Percentiles rank a stretch among this genome's conserved stretches.
These are phyloP conservation scores for Apodemia duryi DNA, from an alignment of 2,888 invertebrate species.

Conservation along the genomic window DNA sequence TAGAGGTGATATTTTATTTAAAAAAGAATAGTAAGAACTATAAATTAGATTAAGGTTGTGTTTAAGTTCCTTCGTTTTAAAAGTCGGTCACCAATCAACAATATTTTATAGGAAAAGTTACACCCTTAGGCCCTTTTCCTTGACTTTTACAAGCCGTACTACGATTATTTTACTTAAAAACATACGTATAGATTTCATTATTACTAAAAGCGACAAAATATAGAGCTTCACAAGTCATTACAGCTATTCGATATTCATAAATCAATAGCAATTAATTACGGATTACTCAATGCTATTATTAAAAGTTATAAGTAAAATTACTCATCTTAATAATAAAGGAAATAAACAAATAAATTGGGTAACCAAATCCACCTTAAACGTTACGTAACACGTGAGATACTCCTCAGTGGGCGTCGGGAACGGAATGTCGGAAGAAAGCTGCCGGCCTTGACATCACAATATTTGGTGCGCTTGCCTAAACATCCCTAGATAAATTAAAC, in stretches of 20 bases:
- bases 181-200: neutral
- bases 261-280: neutral
- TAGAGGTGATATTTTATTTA: too few relatives aligned
- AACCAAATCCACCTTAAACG: constrained; percentile 53
- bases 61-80: too few relatives aligned
- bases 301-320: constrained; percentile 11
- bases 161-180: neutral
- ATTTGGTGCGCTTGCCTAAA: constrained; percentile 64
- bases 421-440: constrained; percentile 76
- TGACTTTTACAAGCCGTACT: neutral
- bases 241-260: neutral
- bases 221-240: neutral
- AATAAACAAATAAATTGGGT: constrained; percentile 37
- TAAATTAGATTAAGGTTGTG: too few relatives aligned
- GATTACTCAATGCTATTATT: neutral
- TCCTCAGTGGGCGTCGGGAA: constrained; percentile 70
- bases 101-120: too few relatives aligned
- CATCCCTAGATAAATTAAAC: constrained; percentile 44
- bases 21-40: too few relatives aligned
- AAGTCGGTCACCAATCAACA: too few relatives aligned
- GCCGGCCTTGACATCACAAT: constrained; percentile 75
- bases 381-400: constrained; percentile 75
- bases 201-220: neutral
- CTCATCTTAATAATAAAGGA: neutral
- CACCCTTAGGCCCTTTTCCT: neutral